These are phyloP conservation scores for Rousettus leschenaultii DNA, from an alignment of 2,113 vertebrate genomes.

Conservation along the genomic window DNA sequence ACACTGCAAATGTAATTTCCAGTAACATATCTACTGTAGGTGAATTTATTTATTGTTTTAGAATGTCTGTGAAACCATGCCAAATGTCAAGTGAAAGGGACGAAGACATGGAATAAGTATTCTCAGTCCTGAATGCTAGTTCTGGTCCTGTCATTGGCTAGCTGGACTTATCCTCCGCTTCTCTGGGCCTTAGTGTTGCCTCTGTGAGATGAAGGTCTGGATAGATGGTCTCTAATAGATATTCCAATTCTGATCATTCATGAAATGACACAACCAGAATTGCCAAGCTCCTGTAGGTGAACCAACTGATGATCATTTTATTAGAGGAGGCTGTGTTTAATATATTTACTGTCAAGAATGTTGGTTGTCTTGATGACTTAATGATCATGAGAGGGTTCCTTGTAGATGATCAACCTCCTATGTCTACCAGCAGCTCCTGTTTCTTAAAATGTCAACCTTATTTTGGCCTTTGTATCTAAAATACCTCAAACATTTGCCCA, in stretches of 20 bases:
- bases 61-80: not conserved
- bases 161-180: not conserved
- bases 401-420: not conserved
- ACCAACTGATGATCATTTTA: not conserved
- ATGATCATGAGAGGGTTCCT: not conserved
- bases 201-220: not conserved
- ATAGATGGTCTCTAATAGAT: not conserved
- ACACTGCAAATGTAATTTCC: conserved; percentile 10
- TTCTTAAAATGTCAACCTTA: not conserved
- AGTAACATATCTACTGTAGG: not conserved
- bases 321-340: not conserved
- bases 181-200: not conserved
- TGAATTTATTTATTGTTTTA: not conserved
- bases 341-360: not conserved
- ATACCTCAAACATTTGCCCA: not conserved
- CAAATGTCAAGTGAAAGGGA: not conserved
- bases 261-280: not conserved
- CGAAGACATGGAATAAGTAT: not conserved
- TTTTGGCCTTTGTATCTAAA: not conserved
- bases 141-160: not conserved
- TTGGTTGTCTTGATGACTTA: not conserved
- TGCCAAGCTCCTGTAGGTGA: not conserved
- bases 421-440: not conserved
- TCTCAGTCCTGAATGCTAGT: not conserved
- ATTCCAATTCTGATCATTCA: not conserved